These are phyloP conservation scores for Theodoxus fluviatilis DNA, from an alignment of 2,888 invertebrate species.

Conservation along the genomic window DNA sequence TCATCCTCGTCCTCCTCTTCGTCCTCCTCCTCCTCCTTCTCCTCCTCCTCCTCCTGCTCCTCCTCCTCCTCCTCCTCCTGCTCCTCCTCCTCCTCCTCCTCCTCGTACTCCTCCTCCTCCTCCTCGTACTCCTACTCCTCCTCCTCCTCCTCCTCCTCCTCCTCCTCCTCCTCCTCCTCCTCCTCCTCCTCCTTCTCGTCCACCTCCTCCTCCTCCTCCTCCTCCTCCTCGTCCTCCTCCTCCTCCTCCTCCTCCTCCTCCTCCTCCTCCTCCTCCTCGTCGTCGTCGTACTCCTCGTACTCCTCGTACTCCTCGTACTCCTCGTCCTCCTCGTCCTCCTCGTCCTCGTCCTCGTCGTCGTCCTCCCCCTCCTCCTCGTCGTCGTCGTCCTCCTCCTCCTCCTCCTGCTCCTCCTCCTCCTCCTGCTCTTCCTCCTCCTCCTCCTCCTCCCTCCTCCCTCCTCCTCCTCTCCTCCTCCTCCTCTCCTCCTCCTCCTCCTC, in stretches of 20 bases:
- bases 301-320: background rate
- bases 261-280: too few species aligned
- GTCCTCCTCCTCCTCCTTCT: slow-evolving; percentile 1
- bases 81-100: background rate
- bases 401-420: background rate
- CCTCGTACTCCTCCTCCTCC: background rate
- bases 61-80: background rate
- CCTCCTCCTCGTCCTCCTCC: slow-evolving; percentile 9
- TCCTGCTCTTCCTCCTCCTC: background rate
- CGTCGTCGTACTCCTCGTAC: too few species aligned
- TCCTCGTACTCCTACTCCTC: slow-evolving; percentile 4
- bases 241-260: background rate
- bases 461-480: background rate
- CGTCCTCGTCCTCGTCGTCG: slow-evolving; percentile 21
- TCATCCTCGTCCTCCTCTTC: background rate
- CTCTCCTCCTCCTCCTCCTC: background rate
- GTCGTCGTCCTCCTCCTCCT: background rate
- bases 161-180: too few species aligned
- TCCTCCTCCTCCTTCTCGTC: slow-evolving; percentile 18
- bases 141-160: too few species aligned
- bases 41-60: background rate
- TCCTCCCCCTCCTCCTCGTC: slow-evolving; percentile 14
- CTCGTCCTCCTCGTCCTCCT: background rate
- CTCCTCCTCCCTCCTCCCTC: background rate
- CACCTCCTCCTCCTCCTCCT: slow-evolving; percentile 12